Base-by-base conservation (phyloP, 2,888 invertebrate species). In the Mactromeris polynyma region DNA sequence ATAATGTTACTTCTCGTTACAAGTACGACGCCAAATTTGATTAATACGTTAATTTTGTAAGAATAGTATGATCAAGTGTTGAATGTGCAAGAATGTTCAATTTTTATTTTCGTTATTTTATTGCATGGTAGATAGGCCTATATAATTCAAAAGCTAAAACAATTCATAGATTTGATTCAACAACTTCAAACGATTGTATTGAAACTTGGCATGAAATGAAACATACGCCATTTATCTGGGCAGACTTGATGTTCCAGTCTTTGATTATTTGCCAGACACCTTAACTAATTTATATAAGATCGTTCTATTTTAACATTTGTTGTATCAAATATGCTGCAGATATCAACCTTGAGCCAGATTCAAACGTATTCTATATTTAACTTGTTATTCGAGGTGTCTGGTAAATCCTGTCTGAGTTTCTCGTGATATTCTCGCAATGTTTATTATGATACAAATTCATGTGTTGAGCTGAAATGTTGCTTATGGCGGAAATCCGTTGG, bases 311-410 rank as follows among this genome's bases (percentile, higher is more conserved):
- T 1, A 26, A 64, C 26, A 9, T 26, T 26, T 26, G 9, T n/a
- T 26, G 58, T 26, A 26, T 26, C 58, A 64, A 64, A 64, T 26
- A 7, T 7, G 26, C n/a, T 26, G 58, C 58, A 64, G n/a, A 64
- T 64, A 64, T 64, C 26, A 64, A 64, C 58, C 58, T 64, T 64
- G 58, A 7, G 11, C 58, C 58, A 64, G 58, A 64, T 64, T 64
- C 26, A n/a, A 64, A 2, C n/a, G n/a, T 26, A 26, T 9, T 26
- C 3, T 64, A 64, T 26, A 26, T 64, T n/a, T 64, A 64, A 26
- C 3, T 64, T 26, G 58, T 26, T 2, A n/a, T 26, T 64, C 58
- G 4, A 64, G 11, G n/a, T 26, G 7, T 64, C 58, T 64, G 58
- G 58, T 26, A 26, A 26, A 46, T 17, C 58, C 21, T 6, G n/a